These are phyloP conservation scores for Pelobates cultripes DNA, from an alignment of 2,797 vertebrate genomes.

Conservation along the genomic window DNA sequence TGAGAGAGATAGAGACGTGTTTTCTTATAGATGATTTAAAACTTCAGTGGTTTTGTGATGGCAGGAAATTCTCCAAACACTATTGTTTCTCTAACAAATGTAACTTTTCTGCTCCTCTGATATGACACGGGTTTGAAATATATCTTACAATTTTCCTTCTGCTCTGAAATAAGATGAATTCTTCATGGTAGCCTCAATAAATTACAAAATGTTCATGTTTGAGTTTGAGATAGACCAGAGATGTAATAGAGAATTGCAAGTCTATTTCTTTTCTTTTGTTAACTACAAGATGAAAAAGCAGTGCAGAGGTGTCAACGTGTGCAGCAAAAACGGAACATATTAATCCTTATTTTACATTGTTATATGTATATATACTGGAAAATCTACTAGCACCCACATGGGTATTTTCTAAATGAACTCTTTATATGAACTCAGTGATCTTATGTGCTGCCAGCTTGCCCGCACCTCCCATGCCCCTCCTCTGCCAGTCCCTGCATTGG, in stretches of 20 bases:
- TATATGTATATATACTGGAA: not conserved
- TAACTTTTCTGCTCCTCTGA: conserved; percentile 31
- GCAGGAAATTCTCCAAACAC: conserved; percentile 30
- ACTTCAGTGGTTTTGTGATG: conserved; percentile 37
- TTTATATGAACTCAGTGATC: too few relatives aligned
- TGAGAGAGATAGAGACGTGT: not conserved
- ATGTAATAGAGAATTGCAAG: conserved; percentile 32
- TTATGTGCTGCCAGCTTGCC: too few relatives aligned
- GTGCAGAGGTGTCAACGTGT: conserved; percentile 1
- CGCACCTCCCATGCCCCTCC: too few relatives aligned
- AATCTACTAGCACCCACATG: too few relatives aligned
- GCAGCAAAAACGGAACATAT: not conserved
- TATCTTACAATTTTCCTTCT: conserved; percentile 17
- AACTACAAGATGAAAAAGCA: conserved; percentile 24
- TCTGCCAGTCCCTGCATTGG: too few relatives aligned
- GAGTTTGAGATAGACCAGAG: conserved; percentile 17
- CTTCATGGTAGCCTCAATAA: conserved; percentile 34
- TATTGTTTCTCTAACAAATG: conserved; percentile 46
- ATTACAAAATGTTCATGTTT: conserved; percentile 38
- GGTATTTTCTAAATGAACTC: too few relatives aligned
- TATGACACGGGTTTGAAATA: conserved; percentile 38
- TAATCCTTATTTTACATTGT: not conserved
- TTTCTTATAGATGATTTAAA: conserved; percentile 49
- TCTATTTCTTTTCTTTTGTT: conserved; percentile 12
- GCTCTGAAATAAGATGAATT: conserved; percentile 34